Percentiles rank a stretch among this genome's conserved stretches.
These are phyloP conservation scores for Lates calcarifer DNA, from an alignment of 2,113 vertebrate species.

Conservation along the genomic window DNA sequence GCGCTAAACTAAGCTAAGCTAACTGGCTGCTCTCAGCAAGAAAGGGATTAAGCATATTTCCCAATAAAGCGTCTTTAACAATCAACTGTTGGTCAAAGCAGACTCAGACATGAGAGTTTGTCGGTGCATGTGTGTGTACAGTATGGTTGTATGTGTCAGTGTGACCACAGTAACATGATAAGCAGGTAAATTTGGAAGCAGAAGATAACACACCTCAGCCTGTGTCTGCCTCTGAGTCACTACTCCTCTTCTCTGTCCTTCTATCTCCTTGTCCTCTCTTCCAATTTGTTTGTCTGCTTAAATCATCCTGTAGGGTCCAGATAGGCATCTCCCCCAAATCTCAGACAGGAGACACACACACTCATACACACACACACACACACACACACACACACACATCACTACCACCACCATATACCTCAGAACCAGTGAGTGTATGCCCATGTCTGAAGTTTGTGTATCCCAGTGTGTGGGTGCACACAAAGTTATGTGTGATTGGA, in stretches of 20 bases:
- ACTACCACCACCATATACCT: conserved; percentile 38
- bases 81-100: not conserved
- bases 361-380: conserved; percentile 31
- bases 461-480: conserved; percentile 38
- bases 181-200: conserved; percentile 38
- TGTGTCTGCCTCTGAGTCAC: conserved; percentile 46
- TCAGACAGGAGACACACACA: conserved; percentile 62
- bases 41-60: not conserved
- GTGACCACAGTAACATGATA: conserved; percentile 1
- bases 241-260: not conserved
- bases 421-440: conserved; percentile 53
- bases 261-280: conserved; percentile 23
- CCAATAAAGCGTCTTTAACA: not conserved
- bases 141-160: conserved; percentile 26
- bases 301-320: conserved; percentile 68
- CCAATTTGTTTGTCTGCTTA: conserved; percentile 56
- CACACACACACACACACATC: conserved; percentile 14
- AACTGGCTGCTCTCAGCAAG: not conserved
- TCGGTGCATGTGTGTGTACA: not conserved
- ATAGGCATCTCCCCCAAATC: conserved; percentile 71
- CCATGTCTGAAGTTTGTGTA: conserved; percentile 28
- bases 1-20: not conserved
- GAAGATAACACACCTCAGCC: conserved; percentile 53
- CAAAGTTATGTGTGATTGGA: conserved; percentile 59
- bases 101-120: conserved; percentile 9